phyloP scores from a whole-genome alignment of 2,888 invertebrate genomes.

The Eulithis testata region DNA sequence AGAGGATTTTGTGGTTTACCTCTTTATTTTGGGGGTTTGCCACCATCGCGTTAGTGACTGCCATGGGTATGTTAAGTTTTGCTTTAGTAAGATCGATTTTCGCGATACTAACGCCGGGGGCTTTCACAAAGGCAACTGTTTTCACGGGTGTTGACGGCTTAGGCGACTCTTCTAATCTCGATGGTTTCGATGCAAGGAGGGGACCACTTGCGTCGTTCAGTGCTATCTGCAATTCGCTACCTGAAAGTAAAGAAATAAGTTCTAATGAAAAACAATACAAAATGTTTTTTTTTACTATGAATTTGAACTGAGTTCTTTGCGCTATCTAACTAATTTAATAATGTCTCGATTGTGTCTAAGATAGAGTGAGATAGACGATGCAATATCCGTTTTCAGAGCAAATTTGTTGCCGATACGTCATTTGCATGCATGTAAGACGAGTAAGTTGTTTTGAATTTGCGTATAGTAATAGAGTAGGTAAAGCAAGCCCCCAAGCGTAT shows the following conservation, averaged over 20 bases:
- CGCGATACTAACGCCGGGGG: slow-evolving; percentile 20
- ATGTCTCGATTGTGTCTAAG: too few species aligned
- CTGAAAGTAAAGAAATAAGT: slow-evolving; percentile 16
- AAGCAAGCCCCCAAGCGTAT: neutral
- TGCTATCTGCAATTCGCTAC: slow-evolving; percentile 33
- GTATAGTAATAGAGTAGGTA: neutral
- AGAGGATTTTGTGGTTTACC: slow-evolving; percentile 12
- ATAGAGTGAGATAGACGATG: too few species aligned
- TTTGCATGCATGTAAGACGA: neutral
- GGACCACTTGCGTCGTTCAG: slow-evolving; percentile 46
- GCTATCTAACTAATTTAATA: too few species aligned
- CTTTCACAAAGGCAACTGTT: neutral
- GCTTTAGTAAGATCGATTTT: slow-evolving; percentile 10
- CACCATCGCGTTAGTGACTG: slow-evolving; percentile 5
- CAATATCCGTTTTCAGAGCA: too few species aligned
- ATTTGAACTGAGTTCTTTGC: too few species aligned
- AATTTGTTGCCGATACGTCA: too few species aligned
- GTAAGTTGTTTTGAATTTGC: slow-evolving; percentile 2
- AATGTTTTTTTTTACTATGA: too few species aligned
- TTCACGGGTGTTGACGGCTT: slow-evolving; percentile 12
- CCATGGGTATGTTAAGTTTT: slow-evolving; percentile 1
- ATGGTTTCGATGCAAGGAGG: slow-evolving; percentile 15
- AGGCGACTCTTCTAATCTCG: slow-evolving; percentile 7
- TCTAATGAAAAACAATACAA: neutral
- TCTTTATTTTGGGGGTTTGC: slow-evolving; percentile 9